Evolutionary conservation across 2,797 vertebrate species (phyloP).

Genomic region (Triplophysa bombifrons): DNA sequence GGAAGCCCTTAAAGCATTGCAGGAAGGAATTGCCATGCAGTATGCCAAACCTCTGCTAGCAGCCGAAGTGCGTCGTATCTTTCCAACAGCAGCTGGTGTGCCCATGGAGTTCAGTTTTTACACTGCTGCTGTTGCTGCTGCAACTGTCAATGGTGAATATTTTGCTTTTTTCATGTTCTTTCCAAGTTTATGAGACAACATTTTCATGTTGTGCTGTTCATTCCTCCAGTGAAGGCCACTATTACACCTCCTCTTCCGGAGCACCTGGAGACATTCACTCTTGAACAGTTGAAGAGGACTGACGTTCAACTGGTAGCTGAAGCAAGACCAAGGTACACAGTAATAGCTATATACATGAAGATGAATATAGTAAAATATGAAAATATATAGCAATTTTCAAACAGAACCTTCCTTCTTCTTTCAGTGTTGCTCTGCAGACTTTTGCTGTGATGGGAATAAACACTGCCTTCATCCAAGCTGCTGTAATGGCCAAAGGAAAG

Average conservation of each 20-base stretch:
- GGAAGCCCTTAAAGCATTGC: conserved; percentile 59
- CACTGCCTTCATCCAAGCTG: conserved; percentile 74
- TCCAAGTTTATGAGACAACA: not conserved
- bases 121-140: conserved; percentile 71
- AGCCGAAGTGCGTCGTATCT: conserved; percentile 73
- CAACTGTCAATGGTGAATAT: conserved; percentile 63
- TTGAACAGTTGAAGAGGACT: conserved; percentile 70
- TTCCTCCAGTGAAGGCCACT: conserved; percentile 69
- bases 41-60: conserved; percentile 73
- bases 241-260: conserved; percentile 73
- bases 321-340: conserved; percentile 71
- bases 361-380: not conserved
- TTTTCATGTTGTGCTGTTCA: conserved; percentile 9
- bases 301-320: conserved; percentile 75
- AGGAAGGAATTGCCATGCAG: conserved; percentile 63
- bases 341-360: not conserved
- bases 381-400: not conserved
- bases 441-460: conserved; percentile 81
- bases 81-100: conserved; percentile 78
- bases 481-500: conserved; percentile 69
- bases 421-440: conserved; percentile 75
- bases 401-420: conserved; percentile 19
- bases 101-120: conserved; percentile 81
- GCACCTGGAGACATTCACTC: conserved; percentile 68
- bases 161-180: not conserved